Percentiles rank a stretch among this genome's conserved stretches.
Evolutionary conservation across 2,113 vertebrate genomes (phyloP).

Genomic region (Larimichthys polyactis): DNA sequence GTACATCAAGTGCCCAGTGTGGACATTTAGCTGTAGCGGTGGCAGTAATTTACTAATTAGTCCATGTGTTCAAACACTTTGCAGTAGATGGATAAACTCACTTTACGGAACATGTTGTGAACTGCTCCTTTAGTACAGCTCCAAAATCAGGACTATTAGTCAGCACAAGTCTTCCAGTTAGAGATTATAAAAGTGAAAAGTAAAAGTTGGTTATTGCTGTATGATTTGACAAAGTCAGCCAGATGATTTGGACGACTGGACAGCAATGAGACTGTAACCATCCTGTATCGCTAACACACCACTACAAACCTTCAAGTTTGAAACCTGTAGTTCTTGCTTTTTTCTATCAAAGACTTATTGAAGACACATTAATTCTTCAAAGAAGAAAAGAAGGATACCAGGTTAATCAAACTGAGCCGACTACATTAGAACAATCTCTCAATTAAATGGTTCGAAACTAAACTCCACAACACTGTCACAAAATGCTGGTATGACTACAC

Average conservation of each 20-base stretch:
- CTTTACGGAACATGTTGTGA: background rate
- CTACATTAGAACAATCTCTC: background rate
- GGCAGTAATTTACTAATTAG: constrained; percentile 10
- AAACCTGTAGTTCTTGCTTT: background rate
- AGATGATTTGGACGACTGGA: constrained; percentile 16
- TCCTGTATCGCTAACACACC: background rate
- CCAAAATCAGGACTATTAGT: background rate
- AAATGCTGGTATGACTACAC: constrained; percentile 28
- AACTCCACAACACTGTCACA: constrained; percentile 28
- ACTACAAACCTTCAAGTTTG: background rate
- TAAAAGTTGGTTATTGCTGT: constrained; percentile 6
- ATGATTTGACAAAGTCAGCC: background rate
- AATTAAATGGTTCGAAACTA: constrained; percentile 9
- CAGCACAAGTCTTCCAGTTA: background rate
- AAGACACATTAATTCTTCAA: background rate
- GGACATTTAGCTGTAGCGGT: background rate
- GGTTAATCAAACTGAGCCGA: constrained; percentile 5
- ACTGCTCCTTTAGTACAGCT: background rate
- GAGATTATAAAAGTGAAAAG: background rate
- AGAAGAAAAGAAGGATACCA: background rate
- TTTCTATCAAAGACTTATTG: background rate
- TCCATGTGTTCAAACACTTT: background rate
- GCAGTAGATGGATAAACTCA: background rate
- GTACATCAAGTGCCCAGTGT: background rate
- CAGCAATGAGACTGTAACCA: background rate